Evolutionary conservation across 30 jellyfish, hydroid and myxozoan genomes (phyloP).

Genomic region (Aurelia coerulea): DNA sequence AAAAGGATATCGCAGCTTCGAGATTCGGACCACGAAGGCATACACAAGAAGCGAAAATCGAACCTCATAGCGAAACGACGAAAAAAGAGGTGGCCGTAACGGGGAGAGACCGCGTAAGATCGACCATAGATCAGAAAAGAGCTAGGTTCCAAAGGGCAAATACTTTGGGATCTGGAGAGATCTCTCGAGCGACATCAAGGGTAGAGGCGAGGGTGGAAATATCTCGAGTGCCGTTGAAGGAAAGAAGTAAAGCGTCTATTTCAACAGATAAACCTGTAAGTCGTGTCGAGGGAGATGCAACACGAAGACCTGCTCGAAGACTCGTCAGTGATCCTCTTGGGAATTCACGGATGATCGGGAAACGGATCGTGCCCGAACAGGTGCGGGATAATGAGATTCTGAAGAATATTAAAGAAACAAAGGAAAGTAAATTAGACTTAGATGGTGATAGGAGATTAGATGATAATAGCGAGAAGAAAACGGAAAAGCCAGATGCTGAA

Average conservation of each 20-base stretch:
- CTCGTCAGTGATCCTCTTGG: not conserved
- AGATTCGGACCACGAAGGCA: slow-evolving; percentile 14
- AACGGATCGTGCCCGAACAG: not conserved
- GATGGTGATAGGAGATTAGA: not conserved
- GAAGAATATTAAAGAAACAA: not conserved
- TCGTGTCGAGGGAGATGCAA: not conserved
- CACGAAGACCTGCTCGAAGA: slow-evolving; percentile 7
- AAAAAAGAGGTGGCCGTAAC: not conserved
- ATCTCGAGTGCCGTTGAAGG: slow-evolving; percentile 29
- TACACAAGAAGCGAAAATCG: slow-evolving; percentile 38
- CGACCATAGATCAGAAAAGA: slow-evolving; percentile 21
- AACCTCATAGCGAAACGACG: not conserved
- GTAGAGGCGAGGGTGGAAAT: not conserved
- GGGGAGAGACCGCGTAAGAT: slow-evolving; percentile 3
- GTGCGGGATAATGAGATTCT: not conserved
- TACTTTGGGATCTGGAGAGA: not conserved
- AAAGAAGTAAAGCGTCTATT: not conserved
- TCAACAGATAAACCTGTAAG: too few species aligned
- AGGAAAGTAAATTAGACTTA: not conserved
- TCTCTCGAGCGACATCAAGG: not conserved
- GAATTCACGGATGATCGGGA: not conserved
- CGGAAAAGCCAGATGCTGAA: not conserved
- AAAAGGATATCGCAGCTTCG: slow-evolving; percentile 16
- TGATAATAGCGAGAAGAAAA: not conserved
- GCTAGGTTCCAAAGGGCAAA: slow-evolving; percentile 31